Conservation (phyloP, 2,113 vertebrate species). For the Cnemophilus loriae region DNA sequence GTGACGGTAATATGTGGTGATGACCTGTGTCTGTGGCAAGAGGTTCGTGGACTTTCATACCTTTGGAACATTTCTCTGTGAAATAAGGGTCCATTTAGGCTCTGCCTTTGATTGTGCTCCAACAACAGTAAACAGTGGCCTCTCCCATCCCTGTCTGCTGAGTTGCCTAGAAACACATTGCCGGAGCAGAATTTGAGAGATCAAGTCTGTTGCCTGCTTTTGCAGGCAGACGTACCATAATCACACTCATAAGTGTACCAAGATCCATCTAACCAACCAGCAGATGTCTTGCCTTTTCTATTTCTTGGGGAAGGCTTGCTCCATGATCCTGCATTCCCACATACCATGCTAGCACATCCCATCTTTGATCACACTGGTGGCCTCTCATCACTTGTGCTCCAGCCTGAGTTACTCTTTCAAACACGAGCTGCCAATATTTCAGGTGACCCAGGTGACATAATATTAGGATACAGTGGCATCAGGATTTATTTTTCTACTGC, state of each 20-base stretch:
- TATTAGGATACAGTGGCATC: not conserved
- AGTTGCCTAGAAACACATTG: not conserved
- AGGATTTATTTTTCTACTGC: not conserved
- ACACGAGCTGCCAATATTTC: not conserved
- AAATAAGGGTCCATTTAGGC: not conserved
- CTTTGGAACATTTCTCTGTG: not conserved
- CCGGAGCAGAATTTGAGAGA: not conserved
- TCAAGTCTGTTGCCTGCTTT: not conserved
- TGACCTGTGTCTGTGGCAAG: not conserved
- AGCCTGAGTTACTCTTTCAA: not conserved
- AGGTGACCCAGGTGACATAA: not conserved
- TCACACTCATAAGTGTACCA: not conserved
- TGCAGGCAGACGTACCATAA: not conserved
- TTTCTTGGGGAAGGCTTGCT: not conserved
- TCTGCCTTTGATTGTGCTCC: not conserved
- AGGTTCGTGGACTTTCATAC: not conserved
- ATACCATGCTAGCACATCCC: fast-evolving
- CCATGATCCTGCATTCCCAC: not conserved
- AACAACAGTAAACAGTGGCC: not conserved
- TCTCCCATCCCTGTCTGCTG: not conserved
- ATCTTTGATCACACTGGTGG: not conserved
- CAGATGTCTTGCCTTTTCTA: not conserved
- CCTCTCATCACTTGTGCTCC: not conserved
- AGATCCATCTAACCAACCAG: not conserved
- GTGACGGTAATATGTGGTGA: not conserved